Conservation (phyloP, 2,888 invertebrate species). For the Dione vanillae region DNA sequence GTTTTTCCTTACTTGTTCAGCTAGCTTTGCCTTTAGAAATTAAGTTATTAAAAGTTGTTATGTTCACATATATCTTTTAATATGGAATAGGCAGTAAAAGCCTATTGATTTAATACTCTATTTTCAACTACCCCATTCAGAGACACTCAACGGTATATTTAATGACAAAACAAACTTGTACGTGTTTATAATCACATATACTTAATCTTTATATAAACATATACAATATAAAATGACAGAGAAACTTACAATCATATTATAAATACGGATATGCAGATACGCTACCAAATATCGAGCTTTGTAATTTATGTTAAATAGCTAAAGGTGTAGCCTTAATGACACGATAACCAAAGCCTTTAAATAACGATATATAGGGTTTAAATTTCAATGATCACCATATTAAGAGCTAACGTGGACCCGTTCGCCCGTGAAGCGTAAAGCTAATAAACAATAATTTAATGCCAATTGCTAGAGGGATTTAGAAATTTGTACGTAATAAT, state of each 20-base stretch:
- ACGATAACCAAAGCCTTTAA: slow-evolving; percentile 4
- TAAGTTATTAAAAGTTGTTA: too few relatives aligned
- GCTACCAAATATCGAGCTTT: slow-evolving; percentile 7
- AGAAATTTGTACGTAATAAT: slow-evolving; percentile 36
- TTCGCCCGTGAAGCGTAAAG: slow-evolving; percentile 45
- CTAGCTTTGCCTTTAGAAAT: too few relatives aligned
- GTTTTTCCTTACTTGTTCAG: too few relatives aligned
- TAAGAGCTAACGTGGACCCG: slow-evolving; percentile 40
- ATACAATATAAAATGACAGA: background rate
- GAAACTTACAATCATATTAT: background rate
- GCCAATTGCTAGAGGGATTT: slow-evolving; percentile 47
- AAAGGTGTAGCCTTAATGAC: slow-evolving; percentile 14
- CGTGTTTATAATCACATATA: background rate
- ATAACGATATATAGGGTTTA: slow-evolving; percentile 1
- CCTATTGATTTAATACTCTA: too few relatives aligned
- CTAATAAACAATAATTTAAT: slow-evolving; percentile 52
- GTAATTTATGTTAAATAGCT: slow-evolving; percentile 5
- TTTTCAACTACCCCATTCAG: background rate
- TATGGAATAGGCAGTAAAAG: too few relatives aligned
- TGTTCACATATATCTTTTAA: too few relatives aligned
- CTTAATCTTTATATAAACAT: background rate
- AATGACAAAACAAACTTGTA: background rate
- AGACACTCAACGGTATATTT: background rate
- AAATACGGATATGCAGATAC: background rate
- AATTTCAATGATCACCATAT: slow-evolving; percentile 5